phyloP scores from a whole-genome alignment of 2,113 vertebrate species.

The Psittacus erithacus region DNA sequence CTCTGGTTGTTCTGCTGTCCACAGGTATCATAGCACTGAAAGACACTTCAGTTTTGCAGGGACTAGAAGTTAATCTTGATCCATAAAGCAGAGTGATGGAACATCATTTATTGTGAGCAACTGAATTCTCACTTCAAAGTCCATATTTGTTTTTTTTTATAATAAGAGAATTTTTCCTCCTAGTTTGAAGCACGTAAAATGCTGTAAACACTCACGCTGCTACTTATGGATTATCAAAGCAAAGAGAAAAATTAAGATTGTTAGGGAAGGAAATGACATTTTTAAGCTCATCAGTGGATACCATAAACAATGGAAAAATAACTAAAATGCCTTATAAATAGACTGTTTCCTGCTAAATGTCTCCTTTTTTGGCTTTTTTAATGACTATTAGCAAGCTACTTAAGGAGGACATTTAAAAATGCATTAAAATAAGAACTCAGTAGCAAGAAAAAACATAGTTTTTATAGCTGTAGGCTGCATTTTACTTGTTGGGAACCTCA shows the following conservation, averaged over 20 bases:
- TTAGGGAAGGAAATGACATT: conserved; percentile 17
- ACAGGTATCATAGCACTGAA: neutral
- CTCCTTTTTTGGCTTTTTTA: neutral
- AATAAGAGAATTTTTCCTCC: neutral
- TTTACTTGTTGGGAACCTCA: neutral
- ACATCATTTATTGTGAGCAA: neutral
- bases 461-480: neutral
- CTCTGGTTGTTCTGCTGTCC: neutral
- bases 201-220: neutral
- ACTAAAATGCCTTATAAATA: conserved; percentile 34
- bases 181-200: neutral
- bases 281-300: neutral
- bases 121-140: neutral
- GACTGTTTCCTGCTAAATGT: neutral
- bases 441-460: neutral
- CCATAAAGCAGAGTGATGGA: neutral
- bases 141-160: neutral
- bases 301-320: conserved; percentile 17
- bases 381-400: neutral
- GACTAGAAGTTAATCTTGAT: neutral
- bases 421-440: neutral
- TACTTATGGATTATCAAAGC: neutral
- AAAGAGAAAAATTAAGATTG: neutral
- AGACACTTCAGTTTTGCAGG: neutral
- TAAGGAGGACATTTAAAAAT: neutral